phyloP scores from a whole-genome alignment of 92 coral and sea anemone species.

The Actinostola sp. region DNA sequence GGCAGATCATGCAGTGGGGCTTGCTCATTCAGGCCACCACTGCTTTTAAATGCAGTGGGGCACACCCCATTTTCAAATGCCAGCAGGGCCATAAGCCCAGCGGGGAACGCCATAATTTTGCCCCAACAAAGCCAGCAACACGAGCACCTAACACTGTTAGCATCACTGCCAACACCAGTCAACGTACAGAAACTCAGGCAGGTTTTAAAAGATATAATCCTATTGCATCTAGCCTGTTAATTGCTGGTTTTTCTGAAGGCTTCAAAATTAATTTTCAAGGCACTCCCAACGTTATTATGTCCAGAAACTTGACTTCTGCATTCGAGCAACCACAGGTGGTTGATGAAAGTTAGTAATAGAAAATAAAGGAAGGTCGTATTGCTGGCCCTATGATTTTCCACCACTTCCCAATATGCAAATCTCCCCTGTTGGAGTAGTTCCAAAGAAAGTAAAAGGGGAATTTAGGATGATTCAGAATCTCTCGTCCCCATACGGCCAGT shows the following conservation, averaged over 20 bases:
- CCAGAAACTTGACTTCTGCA: constrained; percentile 38
- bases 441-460: constrained; percentile 24
- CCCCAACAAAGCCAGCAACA: constrained; percentile 4
- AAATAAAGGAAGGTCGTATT: background rate
- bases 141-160: constrained; percentile 5
- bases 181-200: constrained; percentile 22
- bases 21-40: constrained; percentile 45
- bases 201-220: constrained; percentile 30
- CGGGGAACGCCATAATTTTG: no score
- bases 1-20: constrained; percentile 51
- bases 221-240: background rate
- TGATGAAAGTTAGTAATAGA: constrained; percentile 23
- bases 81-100: no score
- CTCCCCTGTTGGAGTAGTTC: constrained; percentile 9
- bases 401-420: constrained; percentile 25
- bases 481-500: constrained; percentile 41
- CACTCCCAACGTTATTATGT: background rate
- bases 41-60: constrained; percentile 50
- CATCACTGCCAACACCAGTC: constrained; percentile 45
- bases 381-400: constrained; percentile 19
- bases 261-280: constrained; percentile 50
- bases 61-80: constrained; percentile 48
- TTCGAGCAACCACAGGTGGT: constrained; percentile 22
- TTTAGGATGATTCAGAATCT: constrained; percentile 43
- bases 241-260: constrained; percentile 48